phyloP scores from a whole-genome alignment of 37 sponge, comb jelly and placozoan genomes.

The Agelas oroides region DNA sequence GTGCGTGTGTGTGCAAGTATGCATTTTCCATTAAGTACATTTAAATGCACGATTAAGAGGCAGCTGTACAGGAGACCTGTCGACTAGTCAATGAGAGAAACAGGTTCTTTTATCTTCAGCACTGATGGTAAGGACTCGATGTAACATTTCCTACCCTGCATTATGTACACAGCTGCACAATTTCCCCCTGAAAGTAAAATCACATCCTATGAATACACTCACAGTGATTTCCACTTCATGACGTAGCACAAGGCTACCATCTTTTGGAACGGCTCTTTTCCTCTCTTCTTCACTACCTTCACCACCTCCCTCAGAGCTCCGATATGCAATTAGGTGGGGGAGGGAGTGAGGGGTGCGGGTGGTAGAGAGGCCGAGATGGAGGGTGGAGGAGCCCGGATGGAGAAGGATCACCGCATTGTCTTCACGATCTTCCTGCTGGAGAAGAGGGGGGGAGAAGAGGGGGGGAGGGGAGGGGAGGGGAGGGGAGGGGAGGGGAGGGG shows the following conservation, averaged over 20 bases:
- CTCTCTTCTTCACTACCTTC: not conserved
- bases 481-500: too few species aligned
- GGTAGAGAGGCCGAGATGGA: slow-evolving; percentile 81
- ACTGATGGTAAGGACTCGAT: too few species aligned
- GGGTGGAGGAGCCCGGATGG: slow-evolving; percentile 82
- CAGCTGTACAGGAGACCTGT: not conserved
- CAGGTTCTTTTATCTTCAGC: too few species aligned
- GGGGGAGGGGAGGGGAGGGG: too few species aligned
- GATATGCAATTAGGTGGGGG: slow-evolving; percentile 88
- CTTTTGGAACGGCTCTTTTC: not conserved
- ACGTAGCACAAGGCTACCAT: slow-evolving; percentile 43
- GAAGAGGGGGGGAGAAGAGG: too few species aligned
- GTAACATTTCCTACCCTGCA: not conserved
- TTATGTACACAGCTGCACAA: not conserved
- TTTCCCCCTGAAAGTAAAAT: too few species aligned
- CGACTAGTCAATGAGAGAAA: not conserved
- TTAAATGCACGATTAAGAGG: too few species aligned
- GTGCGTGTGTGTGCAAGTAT: not conserved
- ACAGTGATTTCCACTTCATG: slow-evolving; percentile 24
- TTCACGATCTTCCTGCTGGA: not conserved
- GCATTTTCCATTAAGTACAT: not conserved
- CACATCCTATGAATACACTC: too few species aligned
- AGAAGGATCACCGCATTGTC: slow-evolving; percentile 58
- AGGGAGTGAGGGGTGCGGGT: slow-evolving; percentile 75
- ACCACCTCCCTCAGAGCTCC: not conserved